Evolutionary conservation across 2,113 vertebrate genomes (phyloP), one percentile per base, ranked within the genome.

Genomic region (Oenanthe oenanthe): DNA sequence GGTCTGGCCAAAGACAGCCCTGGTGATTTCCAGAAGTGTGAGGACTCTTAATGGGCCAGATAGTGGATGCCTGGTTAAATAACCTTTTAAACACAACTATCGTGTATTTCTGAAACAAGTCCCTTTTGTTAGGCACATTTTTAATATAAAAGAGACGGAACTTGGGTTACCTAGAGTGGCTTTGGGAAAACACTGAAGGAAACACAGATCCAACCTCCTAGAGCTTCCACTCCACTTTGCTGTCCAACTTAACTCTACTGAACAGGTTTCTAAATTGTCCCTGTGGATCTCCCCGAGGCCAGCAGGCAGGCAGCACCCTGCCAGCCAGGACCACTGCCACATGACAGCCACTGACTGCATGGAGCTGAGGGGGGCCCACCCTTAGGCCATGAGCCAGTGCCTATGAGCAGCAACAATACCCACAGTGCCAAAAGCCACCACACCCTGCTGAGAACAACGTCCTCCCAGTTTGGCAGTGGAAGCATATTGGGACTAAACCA

Each of bases 101-200:
- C 12, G 1, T 6, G 10, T 43, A 53, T 17, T 48, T 91, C 57
- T 75, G 68, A 81, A 93, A 81, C 48, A 85, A 75, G 13, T 36
- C n/a, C 34, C 36, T 74, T 63, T 68, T 81, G 48, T 78, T 74
- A 72, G 70, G 38, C 48, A 63, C 3, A 1, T 53, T 70, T 84
- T 67, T 32, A 81, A 67, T 10, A 28, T 29, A 79, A 75, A 8
- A 81, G 61, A 86, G 56, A 17, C n/a, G 51, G 34, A 76, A 45
- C 10, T 19, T 61, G 78, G 54, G 47, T 86, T 93, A 81, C 65
- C 54, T 17, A 60, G 43, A 48, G 12, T 32, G 57, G 68, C 78
- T 91, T 83, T 57, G 71, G 62, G 50, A 93, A 91, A 87, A 53
- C 73, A 38, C 40, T 56, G 38, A 65, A 75, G 26, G n/a, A 63